A percentile compares a stretch with the other conserved stretches of the same genome.
phyloP scores from a whole-genome alignment of 2,797 vertebrate species.

The Dendrocincla tyrannina region DNA sequence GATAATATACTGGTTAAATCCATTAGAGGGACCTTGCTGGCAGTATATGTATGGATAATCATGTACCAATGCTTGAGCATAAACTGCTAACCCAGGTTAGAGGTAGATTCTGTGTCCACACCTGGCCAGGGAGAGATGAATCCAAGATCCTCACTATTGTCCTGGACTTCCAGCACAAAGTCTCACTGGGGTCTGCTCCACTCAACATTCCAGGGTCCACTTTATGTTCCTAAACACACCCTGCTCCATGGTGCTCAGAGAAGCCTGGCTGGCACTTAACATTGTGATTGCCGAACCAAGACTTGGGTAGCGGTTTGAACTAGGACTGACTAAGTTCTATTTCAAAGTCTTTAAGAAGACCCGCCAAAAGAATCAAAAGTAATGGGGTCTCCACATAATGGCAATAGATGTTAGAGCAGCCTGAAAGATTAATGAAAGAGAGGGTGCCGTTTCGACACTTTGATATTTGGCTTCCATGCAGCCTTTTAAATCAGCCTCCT shows the following conservation, averaged over 20 bases:
- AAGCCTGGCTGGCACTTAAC: background rate
- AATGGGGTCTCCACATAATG: background rate
- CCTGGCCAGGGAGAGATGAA: background rate
- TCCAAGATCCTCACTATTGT: background rate
- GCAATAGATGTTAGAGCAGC: background rate
- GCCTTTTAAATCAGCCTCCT: background rate
- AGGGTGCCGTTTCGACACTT: background rate
- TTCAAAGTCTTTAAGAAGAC: background rate
- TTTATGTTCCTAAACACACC: background rate
- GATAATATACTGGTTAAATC: background rate
- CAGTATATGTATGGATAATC: background rate
- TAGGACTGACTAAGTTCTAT: background rate
- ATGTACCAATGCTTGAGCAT: background rate
- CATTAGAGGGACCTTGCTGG: background rate
- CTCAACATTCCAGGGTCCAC: background rate
- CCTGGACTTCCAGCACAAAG: background rate
- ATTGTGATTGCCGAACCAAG: background rate
- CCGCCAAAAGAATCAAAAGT: background rate
- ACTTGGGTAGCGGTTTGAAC: background rate
- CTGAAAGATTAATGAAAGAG: slow-evolving; percentile 14
- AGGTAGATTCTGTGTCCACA: background rate
- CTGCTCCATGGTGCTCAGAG: background rate
- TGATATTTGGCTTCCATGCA: background rate
- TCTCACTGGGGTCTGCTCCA: background rate
- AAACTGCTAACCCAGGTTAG: background rate